Conservation (phyloP, 2,113 vertebrate species). For the Columba livia region DNA sequence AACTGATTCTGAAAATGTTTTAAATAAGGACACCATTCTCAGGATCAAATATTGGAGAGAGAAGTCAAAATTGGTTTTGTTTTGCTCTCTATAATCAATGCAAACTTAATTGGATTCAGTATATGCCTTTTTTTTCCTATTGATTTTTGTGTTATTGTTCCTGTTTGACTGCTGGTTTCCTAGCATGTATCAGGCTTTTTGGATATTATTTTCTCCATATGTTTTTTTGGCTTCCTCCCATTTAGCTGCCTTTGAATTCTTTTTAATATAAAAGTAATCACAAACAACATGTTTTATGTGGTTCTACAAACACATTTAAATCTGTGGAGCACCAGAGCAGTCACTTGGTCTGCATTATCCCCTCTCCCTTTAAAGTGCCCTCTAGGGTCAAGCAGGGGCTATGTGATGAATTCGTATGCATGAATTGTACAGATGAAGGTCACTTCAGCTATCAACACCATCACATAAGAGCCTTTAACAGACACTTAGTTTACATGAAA, state of each 20-base stretch:
- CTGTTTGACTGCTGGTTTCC: constrained; percentile 2
- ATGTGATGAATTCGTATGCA: neutral
- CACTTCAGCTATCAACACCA: neutral
- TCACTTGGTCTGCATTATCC: neutral
- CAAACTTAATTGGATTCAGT: constrained; percentile 33
- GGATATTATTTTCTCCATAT: neutral
- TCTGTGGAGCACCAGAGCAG: neutral
- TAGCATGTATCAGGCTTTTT: neutral
- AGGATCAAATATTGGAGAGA: neutral
- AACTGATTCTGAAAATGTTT: neutral
- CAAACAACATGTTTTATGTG: neutral
- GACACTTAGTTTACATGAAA: neutral
- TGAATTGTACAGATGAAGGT: neutral
- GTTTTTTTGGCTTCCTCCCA: neutral
- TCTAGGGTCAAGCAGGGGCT: neutral
- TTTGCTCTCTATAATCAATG: constrained; percentile 43
- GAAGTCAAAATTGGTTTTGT: neutral
- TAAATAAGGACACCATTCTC: neutral
- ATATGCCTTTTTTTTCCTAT: neutral
- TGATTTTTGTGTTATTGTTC: constrained; percentile 21
- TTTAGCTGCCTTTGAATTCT: neutral
- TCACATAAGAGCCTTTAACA: neutral
- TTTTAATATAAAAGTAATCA: neutral
- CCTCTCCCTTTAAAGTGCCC: neutral
- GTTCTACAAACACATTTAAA: neutral